Base-by-base conservation (phyloP, 2,888 invertebrate species). In the Venustoraphidia nigricollis region DNA sequence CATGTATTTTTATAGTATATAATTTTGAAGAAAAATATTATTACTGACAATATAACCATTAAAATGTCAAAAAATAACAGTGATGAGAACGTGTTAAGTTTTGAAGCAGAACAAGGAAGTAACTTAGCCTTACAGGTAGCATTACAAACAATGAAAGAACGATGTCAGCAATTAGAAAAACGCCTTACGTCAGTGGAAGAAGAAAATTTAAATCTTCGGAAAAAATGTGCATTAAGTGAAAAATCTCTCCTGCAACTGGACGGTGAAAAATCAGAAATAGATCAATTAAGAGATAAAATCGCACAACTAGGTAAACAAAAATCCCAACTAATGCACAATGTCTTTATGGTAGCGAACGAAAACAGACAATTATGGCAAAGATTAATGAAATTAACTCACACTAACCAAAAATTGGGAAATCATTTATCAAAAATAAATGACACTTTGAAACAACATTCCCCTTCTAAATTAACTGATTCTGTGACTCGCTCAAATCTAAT, bases 321-420 rank as follows among this genome's bases (percentile, higher is more conserved):
- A 59, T 76, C 78, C 1, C 85, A 86, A 59, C 66, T 89, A 0
- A 75, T 79, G 56, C 83, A 84, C 60, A 85, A 85, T 59, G 75
- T 87, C 35, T 77, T 76, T 56, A 85, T 89, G 83, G 85, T 89
- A 9, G 81, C 86, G 3, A 76, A 77, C 56, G 89, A 89, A 64
- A 89, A 89, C 62, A 79, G 81, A 58, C 81, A 82, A 54, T 65
- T 89, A 40, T 89, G 89, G 89, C 77, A 73, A 49, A 77, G 82
- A 58, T 69, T 89, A 48, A 79, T 76, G 1, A 71, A 72, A 61
- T 65, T 81, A 46, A 73, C 81, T 6, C 75, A 75, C 59, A 73
- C 75, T 13, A 77, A 77, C 55, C 70, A 71, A 56, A 67, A 67
- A 35, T 60, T 74, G 46, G 73, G 71, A 34, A 68, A 65, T 48